A percentile compares a stretch with the other conserved stretches of the same genome.
phyloP scores from a whole-genome alignment of 2,888 invertebrate genomes.

The Caenorhabditis afra region DNA sequence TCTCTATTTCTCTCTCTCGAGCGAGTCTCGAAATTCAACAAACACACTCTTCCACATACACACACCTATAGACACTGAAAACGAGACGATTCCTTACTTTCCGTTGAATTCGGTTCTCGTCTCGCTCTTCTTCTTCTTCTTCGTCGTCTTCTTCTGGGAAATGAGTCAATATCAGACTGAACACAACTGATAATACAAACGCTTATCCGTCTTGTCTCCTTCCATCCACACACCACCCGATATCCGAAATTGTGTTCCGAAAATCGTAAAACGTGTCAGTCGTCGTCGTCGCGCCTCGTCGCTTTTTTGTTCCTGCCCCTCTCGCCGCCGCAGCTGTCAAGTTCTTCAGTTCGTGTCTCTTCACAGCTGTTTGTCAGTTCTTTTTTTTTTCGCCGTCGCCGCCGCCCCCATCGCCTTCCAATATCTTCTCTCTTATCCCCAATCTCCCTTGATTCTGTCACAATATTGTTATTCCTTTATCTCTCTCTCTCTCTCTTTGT shows the following conservation, averaged over 20 bases:
- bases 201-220: conserved; percentile 12
- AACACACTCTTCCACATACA: background rate
- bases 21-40: conserved; percentile 13
- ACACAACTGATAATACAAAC: conserved; percentile 7
- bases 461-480: background rate
- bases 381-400: background rate
- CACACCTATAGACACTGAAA: too few relatives aligned
- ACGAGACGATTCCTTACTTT: conserved; percentile 2
- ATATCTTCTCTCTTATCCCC: background rate
- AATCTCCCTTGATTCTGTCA: background rate
- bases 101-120: background rate
- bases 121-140: background rate
- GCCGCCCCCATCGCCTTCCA: background rate
- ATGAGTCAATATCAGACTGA: too few relatives aligned
- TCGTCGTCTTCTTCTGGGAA: too few relatives aligned
- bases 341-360: conserved; percentile 2
- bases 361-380: conserved; percentile 1
- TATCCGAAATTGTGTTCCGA: conserved; percentile 28
- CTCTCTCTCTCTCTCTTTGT: background rate
- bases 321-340: conserved; percentile 48
- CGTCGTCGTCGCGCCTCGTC: background rate
- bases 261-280: conserved; percentile 44
- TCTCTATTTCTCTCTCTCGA: conserved; percentile 11
- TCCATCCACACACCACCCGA: background rate
- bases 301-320: conserved; percentile 11